phyloP scores from a whole-genome alignment of 2,113 vertebrate species.

The Tupaia chinensis region DNA sequence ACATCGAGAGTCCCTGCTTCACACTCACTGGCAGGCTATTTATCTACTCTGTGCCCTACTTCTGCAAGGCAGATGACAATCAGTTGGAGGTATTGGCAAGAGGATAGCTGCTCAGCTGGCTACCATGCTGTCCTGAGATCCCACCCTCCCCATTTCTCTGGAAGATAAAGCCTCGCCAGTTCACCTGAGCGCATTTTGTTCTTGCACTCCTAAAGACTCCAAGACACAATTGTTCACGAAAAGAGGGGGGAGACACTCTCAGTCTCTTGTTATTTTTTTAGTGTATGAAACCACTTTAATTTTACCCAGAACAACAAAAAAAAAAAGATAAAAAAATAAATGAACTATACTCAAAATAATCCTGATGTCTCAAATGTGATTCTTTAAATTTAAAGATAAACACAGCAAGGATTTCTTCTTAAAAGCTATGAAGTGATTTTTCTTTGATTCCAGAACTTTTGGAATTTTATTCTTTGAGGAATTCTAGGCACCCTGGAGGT shows the following conservation, averaged over 20 bases:
- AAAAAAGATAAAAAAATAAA: slow-evolving; percentile 30
- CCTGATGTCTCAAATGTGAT: neutral
- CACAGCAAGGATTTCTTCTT: neutral
- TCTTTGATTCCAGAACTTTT: neutral
- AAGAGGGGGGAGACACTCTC: neutral
- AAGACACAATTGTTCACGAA: neutral
- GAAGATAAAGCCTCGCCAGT: neutral
- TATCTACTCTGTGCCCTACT: neutral
- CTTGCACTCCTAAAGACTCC: neutral
- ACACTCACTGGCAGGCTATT: neutral
- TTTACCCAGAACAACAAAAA: neutral
- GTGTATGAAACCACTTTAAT: neutral
- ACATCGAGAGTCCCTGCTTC: neutral
- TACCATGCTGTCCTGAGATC: neutral
- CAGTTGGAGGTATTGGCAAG: neutral
- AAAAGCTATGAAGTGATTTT: slow-evolving; percentile 41
- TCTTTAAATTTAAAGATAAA: neutral
- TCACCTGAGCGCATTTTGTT: neutral
- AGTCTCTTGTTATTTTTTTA: neutral
- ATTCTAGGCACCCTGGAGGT: neutral
- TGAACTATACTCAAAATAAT: slow-evolving; percentile 42
- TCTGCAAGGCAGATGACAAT: neutral
- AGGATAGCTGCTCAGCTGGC: neutral
- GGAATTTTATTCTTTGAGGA: slow-evolving; percentile 53
- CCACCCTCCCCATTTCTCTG: rapidly evolving